Percentiles rank a stretch among this genome's conserved stretches.
Evolutionary conservation across 2,888 invertebrate genomes (phyloP).

Genomic region (Chalcosyrphus nemorum): DNA sequence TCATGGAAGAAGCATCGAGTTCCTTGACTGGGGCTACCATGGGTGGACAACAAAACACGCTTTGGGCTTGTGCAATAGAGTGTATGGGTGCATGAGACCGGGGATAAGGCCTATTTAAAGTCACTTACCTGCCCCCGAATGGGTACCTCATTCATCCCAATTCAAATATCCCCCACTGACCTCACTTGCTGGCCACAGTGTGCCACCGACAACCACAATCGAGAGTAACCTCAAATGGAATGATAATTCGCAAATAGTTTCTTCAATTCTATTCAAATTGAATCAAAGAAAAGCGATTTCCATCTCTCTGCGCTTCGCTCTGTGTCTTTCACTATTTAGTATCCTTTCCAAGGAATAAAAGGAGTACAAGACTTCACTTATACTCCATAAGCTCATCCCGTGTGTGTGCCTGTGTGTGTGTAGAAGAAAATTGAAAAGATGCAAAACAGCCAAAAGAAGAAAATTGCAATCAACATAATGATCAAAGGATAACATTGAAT

Average conservation of each 20-base stretch:
- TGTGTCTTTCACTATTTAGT: conserved; percentile 10
- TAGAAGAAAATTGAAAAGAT: conserved; percentile 43
- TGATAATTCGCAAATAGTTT: conserved; percentile 67
- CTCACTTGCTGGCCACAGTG: conserved; percentile 17
- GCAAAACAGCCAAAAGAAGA: conserved; percentile 36
- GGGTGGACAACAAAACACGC: no score
- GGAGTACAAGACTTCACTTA: conserved; percentile 1
- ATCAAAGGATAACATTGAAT: conserved; percentile 55
- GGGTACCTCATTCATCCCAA: no score
- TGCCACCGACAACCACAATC: background rate
- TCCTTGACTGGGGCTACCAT: no score
- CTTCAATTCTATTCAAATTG: conserved; percentile 69
- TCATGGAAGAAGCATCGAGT: no score
- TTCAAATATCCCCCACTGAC: no score
- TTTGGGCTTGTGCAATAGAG: no score
- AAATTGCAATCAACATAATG: conserved; percentile 61
- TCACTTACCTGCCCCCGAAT: no score
- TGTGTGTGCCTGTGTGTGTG: background rate
- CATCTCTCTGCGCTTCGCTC: conserved; percentile 15
- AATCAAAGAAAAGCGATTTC: conserved; percentile 61
- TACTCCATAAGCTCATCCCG: conserved; percentile 12
- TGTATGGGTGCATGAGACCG: no score
- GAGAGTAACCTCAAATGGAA: conserved; percentile 54
- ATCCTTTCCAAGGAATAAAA: conserved; percentile 1
- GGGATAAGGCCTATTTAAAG: no score